A percentile compares a stretch with the other conserved stretches of the same genome.
These are phyloP conservation scores for Acrocephalus scirpaceus DNA, from an alignment of 2,797 vertebrate species.

Conservation along the genomic window DNA sequence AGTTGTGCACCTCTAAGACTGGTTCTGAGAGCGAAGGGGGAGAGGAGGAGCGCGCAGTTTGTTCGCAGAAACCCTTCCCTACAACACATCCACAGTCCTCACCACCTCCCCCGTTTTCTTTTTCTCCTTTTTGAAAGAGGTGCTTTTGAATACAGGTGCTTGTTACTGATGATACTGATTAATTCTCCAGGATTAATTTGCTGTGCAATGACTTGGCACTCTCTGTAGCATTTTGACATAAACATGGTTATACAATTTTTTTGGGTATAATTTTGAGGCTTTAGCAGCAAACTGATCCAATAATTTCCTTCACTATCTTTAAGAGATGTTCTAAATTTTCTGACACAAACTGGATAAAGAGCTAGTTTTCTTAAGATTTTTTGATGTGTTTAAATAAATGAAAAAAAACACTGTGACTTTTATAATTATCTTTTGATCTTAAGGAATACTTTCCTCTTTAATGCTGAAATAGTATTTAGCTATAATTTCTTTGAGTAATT, in stretches of 20 bases:
- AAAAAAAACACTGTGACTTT: background rate
- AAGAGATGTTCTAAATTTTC: background rate
- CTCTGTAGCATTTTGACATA: background rate
- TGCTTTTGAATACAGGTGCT: background rate
- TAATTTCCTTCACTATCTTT: background rate
- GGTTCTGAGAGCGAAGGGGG: background rate
- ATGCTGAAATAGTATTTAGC: background rate
- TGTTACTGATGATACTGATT: background rate
- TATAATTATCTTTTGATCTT: background rate
- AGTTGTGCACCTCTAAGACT: too few species aligned
- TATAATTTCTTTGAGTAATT: background rate
- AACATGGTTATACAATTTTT: background rate
- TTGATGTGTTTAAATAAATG: background rate
- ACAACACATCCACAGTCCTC: accelerated
- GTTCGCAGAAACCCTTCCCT: background rate
- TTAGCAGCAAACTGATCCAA: background rate
- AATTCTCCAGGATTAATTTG: background rate
- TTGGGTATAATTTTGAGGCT: background rate
- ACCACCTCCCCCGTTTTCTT: background rate
- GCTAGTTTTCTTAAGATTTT: background rate
- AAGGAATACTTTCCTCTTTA: background rate
- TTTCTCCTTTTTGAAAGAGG: background rate
- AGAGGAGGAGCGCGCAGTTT: background rate
- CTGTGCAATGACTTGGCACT: background rate
- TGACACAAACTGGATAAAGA: background rate